Evolutionary conservation across 2,888 invertebrate genomes (phyloP).

Genomic region (Drosophila neonasuta): DNA sequence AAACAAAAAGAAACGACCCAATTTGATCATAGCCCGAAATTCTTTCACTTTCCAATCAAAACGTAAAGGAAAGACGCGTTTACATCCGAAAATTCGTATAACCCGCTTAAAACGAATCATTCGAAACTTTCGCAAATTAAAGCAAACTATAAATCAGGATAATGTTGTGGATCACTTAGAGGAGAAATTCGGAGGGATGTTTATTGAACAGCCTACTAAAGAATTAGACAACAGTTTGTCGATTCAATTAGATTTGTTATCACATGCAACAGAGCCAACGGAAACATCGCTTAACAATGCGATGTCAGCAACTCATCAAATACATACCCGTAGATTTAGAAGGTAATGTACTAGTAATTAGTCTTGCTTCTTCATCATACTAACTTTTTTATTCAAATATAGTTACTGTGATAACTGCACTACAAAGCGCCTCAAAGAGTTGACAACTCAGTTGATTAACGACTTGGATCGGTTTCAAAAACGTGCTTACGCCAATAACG

Average conservation of each 20-base stretch:
- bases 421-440: conserved; percentile 83
- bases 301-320: not conserved
- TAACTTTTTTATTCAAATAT: not conserved
- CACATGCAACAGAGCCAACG: not conserved
- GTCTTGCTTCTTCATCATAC: not conserved
- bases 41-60: conserved; percentile 22
- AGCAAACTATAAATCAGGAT: not conserved
- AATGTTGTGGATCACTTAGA: conserved; percentile 4
- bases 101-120: conserved; percentile 69
- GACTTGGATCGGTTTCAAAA: conserved; percentile 86
- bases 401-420: conserved; percentile 85
- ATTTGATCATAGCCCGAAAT: conserved; percentile 28
- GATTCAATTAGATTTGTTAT: not conserved
- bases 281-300: not conserved
- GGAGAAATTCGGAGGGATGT: not conserved
- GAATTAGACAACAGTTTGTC: not conserved
- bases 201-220: not conserved
- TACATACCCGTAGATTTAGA: conserved; percentile 77
- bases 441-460: conserved; percentile 83
- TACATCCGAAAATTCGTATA: conserved; percentile 53
- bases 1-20: conserved; percentile 29
- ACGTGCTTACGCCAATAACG: conserved; percentile 84
- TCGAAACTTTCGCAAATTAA: conserved; percentile 52
- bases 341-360: conserved; percentile 58
- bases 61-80: conserved; percentile 61